Conservation (phyloP, 2,888 invertebrate genomes). For the Empis stercorea region DNA sequence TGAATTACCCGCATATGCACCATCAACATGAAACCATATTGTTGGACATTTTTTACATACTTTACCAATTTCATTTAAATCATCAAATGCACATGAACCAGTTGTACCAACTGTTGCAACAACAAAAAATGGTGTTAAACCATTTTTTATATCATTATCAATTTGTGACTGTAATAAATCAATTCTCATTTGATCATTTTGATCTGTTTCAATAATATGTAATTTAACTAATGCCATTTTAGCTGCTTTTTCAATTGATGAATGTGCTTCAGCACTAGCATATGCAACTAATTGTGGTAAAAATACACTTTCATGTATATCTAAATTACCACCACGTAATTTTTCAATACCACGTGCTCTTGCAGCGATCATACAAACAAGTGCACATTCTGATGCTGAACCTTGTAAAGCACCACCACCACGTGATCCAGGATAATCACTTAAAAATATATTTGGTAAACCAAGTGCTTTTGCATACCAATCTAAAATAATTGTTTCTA, state of each 20-base stretch:
- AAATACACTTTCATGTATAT: conserved; percentile 52
- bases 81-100: conserved; percentile 71
- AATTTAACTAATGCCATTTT: conserved; percentile 63
- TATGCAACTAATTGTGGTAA: conserved; percentile 66
- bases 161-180: conserved; percentile 48
- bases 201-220: conserved; percentile 57
- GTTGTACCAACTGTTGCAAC: conserved; percentile 75
- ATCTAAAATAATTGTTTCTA: conserved; percentile 70
- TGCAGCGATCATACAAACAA: conserved; percentile 66
- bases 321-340: conserved; percentile 41
- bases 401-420: conserved; percentile 76
- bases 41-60: conserved; percentile 44
- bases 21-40: conserved; percentile 82
- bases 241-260: conserved; percentile 65
- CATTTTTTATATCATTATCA: conserved; percentile 57
- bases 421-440: conserved; percentile 34
- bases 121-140: conserved; percentile 72
- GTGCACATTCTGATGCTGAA: conserved; percentile 71
- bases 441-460: conserved; percentile 53
- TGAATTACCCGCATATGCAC: conserved; percentile 75
- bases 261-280: conserved; percentile 60
- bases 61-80: conserved; percentile 62
- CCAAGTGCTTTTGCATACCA: conserved; percentile 69
- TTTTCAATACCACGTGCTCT: conserved; percentile 55
- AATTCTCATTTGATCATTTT: conserved; percentile 50